Base-by-base conservation (phyloP, 2,797 vertebrate genomes). In the Sebastes goodei region DNA sequence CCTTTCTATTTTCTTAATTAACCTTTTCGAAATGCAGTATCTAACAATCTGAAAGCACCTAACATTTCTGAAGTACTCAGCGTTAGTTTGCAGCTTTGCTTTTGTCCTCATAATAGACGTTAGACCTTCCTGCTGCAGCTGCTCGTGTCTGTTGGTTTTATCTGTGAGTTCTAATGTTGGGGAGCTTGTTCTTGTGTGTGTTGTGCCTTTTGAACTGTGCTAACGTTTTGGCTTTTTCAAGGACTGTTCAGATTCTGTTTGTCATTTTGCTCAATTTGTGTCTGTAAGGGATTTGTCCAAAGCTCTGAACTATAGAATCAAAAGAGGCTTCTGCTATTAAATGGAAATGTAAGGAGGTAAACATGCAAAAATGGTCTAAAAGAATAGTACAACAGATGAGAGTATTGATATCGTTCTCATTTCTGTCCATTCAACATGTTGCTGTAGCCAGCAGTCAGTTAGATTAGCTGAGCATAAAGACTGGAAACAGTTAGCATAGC, bases 151-250 rank as follows among this genome's bases (percentile, higher is more conserved):
- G 11, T 25, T 55, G 20, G 7, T 64, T 88, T 80, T 67, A 29
- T 82, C 7, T 77, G 17, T 75, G 32, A 75, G 4, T 75, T 78
- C 20, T 74, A 29, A 56, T 53, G 10, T 76, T 81, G 15, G 17
- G 8, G 35, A 32, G 23, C 9, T 68, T 81, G 55, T 69, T 78
- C 68, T 61, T 78, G 25, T 86, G 25, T 86, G 57, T 73, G 25
- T 86, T 81, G 76, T 80, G 93, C 93, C 92, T 94, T 78, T 74
- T 82, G 5, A 74, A 49, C 80, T 82, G 20, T 85, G 71, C 56
- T 81, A 23, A 46, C 46, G 11, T 49, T 81, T 49, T 62, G 12
- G 25, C 14, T 59, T 74, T 74, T 67, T 63, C 27, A 27, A 7
- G 27, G 33, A 64, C 8, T 82, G 33, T 71, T 71, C 1, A 6